phyloP scores from a whole-genome alignment of 2,888 invertebrate species.

The Drosophila anomelani region DNA sequence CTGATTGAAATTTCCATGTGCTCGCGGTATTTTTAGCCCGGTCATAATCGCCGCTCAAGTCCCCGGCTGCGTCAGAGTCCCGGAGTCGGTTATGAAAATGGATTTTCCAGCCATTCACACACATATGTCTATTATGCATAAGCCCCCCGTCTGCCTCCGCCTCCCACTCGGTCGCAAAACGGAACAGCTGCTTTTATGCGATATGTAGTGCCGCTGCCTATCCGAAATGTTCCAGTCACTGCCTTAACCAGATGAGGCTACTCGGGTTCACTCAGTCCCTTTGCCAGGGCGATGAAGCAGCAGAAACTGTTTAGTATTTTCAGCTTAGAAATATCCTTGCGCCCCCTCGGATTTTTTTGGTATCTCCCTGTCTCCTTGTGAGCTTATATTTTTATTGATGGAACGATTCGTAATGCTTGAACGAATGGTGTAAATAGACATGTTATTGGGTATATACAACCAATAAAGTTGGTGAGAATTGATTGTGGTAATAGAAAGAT shows the following conservation, averaged over 20 bases:
- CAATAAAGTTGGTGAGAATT: background rate
- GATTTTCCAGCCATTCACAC: slow-evolving; percentile 42
- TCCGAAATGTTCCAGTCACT: slow-evolving; percentile 44
- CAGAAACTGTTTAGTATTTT: slow-evolving; percentile 4
- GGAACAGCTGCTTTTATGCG: slow-evolving; percentile 70
- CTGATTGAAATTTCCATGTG: slow-evolving; percentile 66
- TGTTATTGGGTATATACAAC: background rate
- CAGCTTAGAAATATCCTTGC: slow-evolving; percentile 4
- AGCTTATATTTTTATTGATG: slow-evolving; percentile 10
- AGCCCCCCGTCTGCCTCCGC: slow-evolving; percentile 32
- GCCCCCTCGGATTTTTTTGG: background rate
- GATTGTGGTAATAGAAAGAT: background rate
- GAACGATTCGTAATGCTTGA: no score
- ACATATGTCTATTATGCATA: slow-evolving; percentile 70
- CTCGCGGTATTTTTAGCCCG: slow-evolving; percentile 70
- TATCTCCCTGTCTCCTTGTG: background rate
- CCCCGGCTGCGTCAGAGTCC: slow-evolving; percentile 26
- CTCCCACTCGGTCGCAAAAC: slow-evolving; percentile 35
- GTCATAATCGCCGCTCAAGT: slow-evolving; percentile 66
- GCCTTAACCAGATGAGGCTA: slow-evolving; percentile 29
- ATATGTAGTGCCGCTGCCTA: slow-evolving; percentile 30
- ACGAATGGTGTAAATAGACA: background rate
- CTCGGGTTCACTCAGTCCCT: background rate
- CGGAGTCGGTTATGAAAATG: slow-evolving; percentile 49
- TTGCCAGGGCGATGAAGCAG: slow-evolving; percentile 11